Evolutionary conservation across 35 echinoderm and acorn worm species (phyloP), one percentile per base, ranked within the genome.

Genomic region (Ophioderma brevispina): DNA sequence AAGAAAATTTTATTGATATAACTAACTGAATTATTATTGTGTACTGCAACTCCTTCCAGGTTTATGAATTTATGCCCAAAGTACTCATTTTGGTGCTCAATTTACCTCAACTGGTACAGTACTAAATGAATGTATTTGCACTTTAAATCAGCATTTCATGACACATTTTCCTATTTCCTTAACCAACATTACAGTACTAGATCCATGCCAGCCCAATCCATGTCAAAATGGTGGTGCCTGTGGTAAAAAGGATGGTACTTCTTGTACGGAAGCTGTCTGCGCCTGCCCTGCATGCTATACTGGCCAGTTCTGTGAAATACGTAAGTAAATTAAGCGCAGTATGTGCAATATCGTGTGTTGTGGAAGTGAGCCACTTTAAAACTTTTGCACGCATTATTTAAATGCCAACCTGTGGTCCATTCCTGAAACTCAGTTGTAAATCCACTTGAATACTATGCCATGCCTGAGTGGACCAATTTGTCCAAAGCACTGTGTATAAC

Each of bases 161-260:
- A 63, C n/a, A 77, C 17, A 80, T 37, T 35, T 80, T 36, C 25
- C 6, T 31, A 39, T 41, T 76, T 17, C 35, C 46, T 77, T 82
- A 37, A 0, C 76, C 82, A 25, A 0, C 56, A 32, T 1, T 36
- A 55, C 46, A 93, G 92, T 81, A 19, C 37, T 93, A 31, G 81
- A 93, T 33, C 19, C 46, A 21, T 97, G 95, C 78, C 78, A 37
- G 17, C 78, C 79, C 0, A 77, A 82, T 55, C 95, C 91, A 1
- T 97, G 95, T 82, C 64, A 52, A 23, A 97, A 97, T 84, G 91
- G 88, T 30, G 95, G 88, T 55, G 63, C 87, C 13, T 97, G 95
- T 37, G 75, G 50, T 23, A 90, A 84, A 13, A 76, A 63, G 59
- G 59, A 70, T 25, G 59, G 59, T 30, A 70, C 59, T 15, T 70